Base-by-base conservation (phyloP, 2,113 vertebrate species). In the Myocastor coypus region DNA sequence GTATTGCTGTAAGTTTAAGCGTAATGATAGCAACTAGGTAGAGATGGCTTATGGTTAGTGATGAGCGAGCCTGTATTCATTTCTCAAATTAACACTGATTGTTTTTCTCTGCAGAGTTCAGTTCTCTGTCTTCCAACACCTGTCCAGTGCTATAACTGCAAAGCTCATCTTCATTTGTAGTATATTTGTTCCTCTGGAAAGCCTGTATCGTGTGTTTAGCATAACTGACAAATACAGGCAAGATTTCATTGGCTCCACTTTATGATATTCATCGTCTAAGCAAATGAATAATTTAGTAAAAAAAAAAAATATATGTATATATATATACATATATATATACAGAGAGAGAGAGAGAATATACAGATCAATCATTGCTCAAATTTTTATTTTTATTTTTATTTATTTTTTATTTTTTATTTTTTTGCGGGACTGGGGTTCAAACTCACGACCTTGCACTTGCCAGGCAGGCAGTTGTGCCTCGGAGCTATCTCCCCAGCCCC, bases 111-210 rank as follows among this genome's bases (percentile, higher is more conserved):
- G 5, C 30, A 85, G 50, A 78, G 59, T 40, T 24, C 17, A 12
- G 26, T 71, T 7, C 71, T 68, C 42, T 19, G 14, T 64, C 87
- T 96, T 37, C 81, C 75, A 37, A 28, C 26, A 42, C 32, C 42
- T 57, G 34, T 32, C 52, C 37, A 66, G 42, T 14, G n/a, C 73
- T 86, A 9, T 73, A 32, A 64, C 30, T 69, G 26, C 13, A 68
- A 16, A 59, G 30, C 34, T 55, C 32, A 50, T 81, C 19, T 82
- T 66, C 52, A 81, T 77, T 30, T 50, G 14, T 12, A 50, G 26
- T 3, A 5, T 66, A 57, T n/a, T 69, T 91, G 91, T 92, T 89
- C 93, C 93, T 93, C 37, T 87, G 57, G 85, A 42, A 93, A 73
- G 20, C 2, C 61, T 28, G 13, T 63, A 5, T 84, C 22, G 17